Conservation (phyloP, 37 sponge, comb jelly and placozoan species). For the Chondrosia reniformis region DNA sequence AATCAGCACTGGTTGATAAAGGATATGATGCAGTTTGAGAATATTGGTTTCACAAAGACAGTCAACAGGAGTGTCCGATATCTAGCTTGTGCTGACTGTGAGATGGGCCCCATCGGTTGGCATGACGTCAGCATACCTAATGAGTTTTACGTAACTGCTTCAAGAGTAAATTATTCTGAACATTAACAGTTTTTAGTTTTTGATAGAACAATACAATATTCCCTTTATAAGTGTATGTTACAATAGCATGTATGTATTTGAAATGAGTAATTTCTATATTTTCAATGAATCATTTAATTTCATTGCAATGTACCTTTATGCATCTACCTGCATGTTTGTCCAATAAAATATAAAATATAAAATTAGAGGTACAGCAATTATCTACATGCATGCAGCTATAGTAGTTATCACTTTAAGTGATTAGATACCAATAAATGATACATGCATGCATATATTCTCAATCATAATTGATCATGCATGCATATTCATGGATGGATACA, state of each 20-base stretch:
- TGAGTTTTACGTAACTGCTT: conserved; percentile 76
- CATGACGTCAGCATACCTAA: conserved; percentile 49
- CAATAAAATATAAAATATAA: too few relatives aligned
- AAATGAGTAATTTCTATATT: not conserved
- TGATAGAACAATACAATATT: not conserved
- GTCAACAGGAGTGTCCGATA: conserved; percentile 70
- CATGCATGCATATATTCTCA: too few relatives aligned
- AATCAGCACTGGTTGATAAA: conserved; percentile 76
- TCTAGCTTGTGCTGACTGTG: conserved; percentile 97
- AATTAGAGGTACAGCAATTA: not conserved
- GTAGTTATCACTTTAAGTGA: too few relatives aligned
- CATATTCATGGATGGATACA: too few relatives aligned
- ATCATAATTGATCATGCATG: too few relatives aligned
- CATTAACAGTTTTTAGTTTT: not conserved
- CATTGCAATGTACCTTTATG: too few relatives aligned
- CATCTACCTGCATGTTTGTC: too few relatives aligned
- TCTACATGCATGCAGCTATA: too few relatives aligned
- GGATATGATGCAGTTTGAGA: conserved; percentile 96
- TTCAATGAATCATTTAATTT: not conserved
- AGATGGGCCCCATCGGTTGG: conserved; percentile 97
- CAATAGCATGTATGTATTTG: not conserved
- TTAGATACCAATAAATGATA: too few relatives aligned
- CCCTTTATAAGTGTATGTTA: not conserved
- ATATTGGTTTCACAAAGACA: conserved; percentile 88
- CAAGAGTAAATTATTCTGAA: conserved; percentile 76